phyloP scores from a whole-genome alignment of 2,797 vertebrate genomes.

The Myotis planiceps region DNA sequence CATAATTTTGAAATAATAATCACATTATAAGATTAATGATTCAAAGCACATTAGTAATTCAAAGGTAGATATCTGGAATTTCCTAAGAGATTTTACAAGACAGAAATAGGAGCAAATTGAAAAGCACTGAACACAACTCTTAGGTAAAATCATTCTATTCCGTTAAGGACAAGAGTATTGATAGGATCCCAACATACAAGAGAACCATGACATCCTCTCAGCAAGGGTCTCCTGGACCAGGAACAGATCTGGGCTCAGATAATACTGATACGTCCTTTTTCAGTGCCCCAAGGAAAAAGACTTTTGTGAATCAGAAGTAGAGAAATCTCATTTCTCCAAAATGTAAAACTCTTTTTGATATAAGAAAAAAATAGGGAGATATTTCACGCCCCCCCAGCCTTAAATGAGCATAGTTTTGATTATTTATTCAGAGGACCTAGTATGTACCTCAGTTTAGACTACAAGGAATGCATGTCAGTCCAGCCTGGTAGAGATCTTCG shows the following conservation, averaged over 20 bases:
- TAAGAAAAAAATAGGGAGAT: not conserved
- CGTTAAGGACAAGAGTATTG: not conserved
- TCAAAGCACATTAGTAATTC: not conserved
- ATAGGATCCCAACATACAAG: not conserved
- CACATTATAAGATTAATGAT: conserved; percentile 13
- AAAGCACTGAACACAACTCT: not conserved
- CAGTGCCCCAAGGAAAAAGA: not conserved
- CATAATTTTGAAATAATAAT: not conserved
- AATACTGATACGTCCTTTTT: not conserved
- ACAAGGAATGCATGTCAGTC: not conserved
- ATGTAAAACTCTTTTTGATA: not conserved
- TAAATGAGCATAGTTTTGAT: not conserved
- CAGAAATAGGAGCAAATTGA: not conserved
- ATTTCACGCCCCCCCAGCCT: not conserved
- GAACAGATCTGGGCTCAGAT: not conserved
- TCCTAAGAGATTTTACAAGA: not conserved
- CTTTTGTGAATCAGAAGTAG: not conserved
- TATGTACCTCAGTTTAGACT: not conserved
- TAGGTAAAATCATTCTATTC: not conserved
- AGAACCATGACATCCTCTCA: not conserved
- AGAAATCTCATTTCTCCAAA: not conserved
- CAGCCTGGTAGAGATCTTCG: not conserved
- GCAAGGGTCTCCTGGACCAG: not conserved
- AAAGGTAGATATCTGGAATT: not conserved
- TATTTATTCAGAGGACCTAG: not conserved